Base-by-base conservation (phyloP, 1,140 invertebrate genomes). In the Trachymyrmex septentrionalis region DNA sequence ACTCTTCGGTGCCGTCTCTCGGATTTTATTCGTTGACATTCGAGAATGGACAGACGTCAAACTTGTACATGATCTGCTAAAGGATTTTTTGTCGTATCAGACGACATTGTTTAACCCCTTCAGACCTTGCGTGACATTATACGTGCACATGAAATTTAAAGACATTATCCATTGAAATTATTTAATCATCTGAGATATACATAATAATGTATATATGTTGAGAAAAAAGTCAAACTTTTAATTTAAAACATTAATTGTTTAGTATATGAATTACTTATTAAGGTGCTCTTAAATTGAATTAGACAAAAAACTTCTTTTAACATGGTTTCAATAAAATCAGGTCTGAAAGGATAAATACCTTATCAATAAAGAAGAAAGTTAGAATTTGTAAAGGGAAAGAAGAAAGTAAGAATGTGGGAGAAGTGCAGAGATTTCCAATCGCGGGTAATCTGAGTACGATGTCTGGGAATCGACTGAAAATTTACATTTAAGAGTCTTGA, bases 401-500 rank as follows among this genome's bases (percentile, higher is more conserved):
- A 48, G 44, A 21, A 59, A 81, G 50, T 66, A 55, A 38, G n/a
- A 80, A 21, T 16, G 76, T 44, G 9, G 30, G n/a, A 67, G 16
- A 59, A 57, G 2, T 34, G 48, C 55, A 34, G 48, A 59, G 24
- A 67, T 34, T 67, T 59, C 53, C 61, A 67, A 81, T 77, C 61
- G 57, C 59, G 57, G 9, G 71, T 86, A 90, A 91, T 87, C 78
- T 59, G 81, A 78, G 59, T 76, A 85, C 87, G 88, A 88, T 66
- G 87, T 82, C 73, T 89, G 87, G 87, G 84, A 88, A 90, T 90
- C 85, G 89, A 89, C 85, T 88, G 87, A 88, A 90, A 92, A 93
- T 94, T 94, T 93, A 91, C 93, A 94, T 94, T 90, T 92, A 92
- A 92, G 92, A 86, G 89, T 88, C 86, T 90, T 90, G 85, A 76